Evolutionary conservation across 1,140 invertebrate species (phyloP), one percentile per base, ranked within the genome.

Genomic region (Drosophila miranda): DNA sequence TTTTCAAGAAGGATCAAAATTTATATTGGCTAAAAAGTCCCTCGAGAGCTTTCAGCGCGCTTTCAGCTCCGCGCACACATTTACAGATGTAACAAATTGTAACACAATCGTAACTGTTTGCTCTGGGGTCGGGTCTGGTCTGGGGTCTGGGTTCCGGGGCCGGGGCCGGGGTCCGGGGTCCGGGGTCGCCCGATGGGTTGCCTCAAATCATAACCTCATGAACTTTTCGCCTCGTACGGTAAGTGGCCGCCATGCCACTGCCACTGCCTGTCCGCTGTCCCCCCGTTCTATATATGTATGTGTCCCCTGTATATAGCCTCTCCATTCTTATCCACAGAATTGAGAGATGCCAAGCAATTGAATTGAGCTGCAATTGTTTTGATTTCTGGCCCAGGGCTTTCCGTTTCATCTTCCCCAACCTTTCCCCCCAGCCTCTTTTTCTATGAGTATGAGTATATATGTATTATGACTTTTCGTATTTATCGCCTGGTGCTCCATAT

Each of bases 1-100:
- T 87, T 87, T 87, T 87, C 82, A 87, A 87, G 83, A 87, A 87
- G 82, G 82, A 86, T 86, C 82, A 86, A 86, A 86, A 86, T 86
- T 86, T 86, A 86, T 86, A 86, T 86, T 86, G 82, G 82, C 82
- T 86, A 86, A 86, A 86, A 86, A 86, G 82, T 86, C 82, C 82
- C 82, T 78, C 67, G 82, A 86, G 82, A 87, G 82, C 82, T 87
- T 81, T 87, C 66, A 66, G 58, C 70, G 52, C 56, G 51, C 43
- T 63, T 43, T 8, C 41, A 7, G 46, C 61, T 64, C 8, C 58
- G 52, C 59, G 64, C 56, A 53, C 73, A 86, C 82, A 86, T 77
- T 87, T 87, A 87, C 82, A 87, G 83, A 72, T 87, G 82, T 87
- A 87, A 87, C 82, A 87, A 87, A 87, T 87, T 87, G 82, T 87